A percentile compares a stretch with the other conserved stretches of the same genome.
Conservation (phyloP, 2,888 invertebrate genomes). For the Brachypalpus laphriformis region DNA sequence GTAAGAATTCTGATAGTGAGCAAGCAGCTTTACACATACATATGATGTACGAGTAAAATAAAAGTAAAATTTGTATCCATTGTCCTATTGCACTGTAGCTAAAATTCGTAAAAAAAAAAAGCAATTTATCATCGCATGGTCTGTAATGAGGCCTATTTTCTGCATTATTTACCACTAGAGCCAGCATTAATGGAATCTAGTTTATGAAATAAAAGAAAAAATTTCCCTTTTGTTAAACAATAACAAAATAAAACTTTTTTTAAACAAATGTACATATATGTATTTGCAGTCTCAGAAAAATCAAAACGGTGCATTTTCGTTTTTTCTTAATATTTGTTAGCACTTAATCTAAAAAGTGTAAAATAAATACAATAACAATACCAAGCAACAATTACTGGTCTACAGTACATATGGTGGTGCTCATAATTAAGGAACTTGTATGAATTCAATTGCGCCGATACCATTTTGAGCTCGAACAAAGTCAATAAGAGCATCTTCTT, state of each 20-base stretch:
- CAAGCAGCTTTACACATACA: too few relatives aligned
- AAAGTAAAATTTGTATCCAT: too few relatives aligned
- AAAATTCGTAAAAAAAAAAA: too few relatives aligned
- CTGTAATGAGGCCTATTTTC: too few relatives aligned
- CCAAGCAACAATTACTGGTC: neutral
- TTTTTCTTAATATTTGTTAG: slow-evolving; percentile 4
- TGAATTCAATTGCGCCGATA: neutral
- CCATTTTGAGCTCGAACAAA: slow-evolving; percentile 11
- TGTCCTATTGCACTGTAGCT: too few relatives aligned
- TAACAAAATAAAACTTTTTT: neutral
- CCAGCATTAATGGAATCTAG: too few relatives aligned
- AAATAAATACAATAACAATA: slow-evolving; percentile 29
- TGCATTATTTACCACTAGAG: too few relatives aligned
- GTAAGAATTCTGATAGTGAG: too few relatives aligned
- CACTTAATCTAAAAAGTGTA: slow-evolving; percentile 25
- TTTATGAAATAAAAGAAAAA: too few relatives aligned
- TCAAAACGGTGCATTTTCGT: neutral
- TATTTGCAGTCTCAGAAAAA: slow-evolving; percentile 18
- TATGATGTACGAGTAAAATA: too few relatives aligned
- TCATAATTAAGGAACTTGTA: slow-evolving; percentile 25
- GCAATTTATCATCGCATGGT: too few relatives aligned
- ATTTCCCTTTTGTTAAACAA: too few relatives aligned
- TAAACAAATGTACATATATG: neutral
- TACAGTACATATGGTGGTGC: neutral
- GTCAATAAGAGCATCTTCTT: slow-evolving; percentile 76